Conservation (phyloP, 2,113 vertebrate genomes). For the Canis aureus region DNA sequence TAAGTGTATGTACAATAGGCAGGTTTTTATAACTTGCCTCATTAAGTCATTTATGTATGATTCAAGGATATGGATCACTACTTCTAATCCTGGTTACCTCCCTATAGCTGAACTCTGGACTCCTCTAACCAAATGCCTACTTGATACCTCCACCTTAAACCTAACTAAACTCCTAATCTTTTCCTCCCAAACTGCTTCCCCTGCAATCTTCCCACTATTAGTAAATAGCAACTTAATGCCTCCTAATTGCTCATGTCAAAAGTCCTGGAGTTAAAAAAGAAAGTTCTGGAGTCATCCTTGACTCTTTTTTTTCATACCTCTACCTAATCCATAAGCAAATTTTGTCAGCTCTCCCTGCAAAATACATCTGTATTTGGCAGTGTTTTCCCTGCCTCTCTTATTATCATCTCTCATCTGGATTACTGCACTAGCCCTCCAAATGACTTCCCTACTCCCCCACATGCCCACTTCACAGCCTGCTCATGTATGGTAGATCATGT, state of each 20-base stretch:
- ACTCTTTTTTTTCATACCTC: neutral
- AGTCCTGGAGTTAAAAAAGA: neutral
- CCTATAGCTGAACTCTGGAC: neutral
- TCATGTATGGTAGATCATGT: neutral
- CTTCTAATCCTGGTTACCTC: neutral
- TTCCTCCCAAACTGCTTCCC: neutral
- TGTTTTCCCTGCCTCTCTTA: neutral
- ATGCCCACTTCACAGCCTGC: neutral
- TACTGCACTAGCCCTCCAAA: neutral
- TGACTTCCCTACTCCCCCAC: neutral
- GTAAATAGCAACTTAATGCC: neutral
- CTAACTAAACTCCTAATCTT: slow-evolving; percentile 12
- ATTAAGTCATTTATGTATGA: neutral
- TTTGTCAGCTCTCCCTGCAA: neutral
- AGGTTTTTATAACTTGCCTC: neutral
- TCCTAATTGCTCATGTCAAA: neutral
- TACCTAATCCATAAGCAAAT: neutral
- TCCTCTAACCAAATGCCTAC: neutral
- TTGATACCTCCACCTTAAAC: slow-evolving; percentile 2
- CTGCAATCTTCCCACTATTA: neutral
- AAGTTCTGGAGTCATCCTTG: neutral
- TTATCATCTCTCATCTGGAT: neutral
- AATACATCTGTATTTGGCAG: neutral
- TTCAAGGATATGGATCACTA: neutral
- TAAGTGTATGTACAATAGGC: neutral